Evolutionary conservation across 2,888 invertebrate genomes (phyloP).

Genomic region (Drosophila seclusa): DNA sequence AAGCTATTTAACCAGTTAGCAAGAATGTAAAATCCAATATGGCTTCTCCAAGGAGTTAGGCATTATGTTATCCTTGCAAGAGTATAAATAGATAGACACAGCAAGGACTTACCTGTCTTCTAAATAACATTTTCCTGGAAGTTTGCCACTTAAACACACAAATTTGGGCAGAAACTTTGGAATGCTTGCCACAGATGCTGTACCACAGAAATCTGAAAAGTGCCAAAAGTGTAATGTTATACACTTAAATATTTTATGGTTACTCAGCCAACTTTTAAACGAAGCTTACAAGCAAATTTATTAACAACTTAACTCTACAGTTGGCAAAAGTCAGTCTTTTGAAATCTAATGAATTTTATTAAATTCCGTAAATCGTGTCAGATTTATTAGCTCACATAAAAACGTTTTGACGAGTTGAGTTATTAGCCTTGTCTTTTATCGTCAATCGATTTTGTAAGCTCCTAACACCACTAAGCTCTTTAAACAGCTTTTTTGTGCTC

Average conservation of each 20-base stretch:
- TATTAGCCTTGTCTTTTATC: not conserved
- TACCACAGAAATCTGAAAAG: constrained; percentile 1
- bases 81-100: not conserved
- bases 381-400: constrained; percentile 3
- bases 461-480: constrained; percentile 6
- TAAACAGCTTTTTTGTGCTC: constrained; percentile 19
- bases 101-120: not conserved
- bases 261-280: not conserved
- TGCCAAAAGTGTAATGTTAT: not conserved
- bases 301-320: not conserved
- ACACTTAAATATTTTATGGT: constrained; percentile 1
- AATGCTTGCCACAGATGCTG: not conserved
- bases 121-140: not conserved
- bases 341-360: constrained; percentile 1
- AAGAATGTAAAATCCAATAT: not conserved
- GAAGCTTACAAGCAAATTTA: not conserved
- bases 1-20: not conserved
- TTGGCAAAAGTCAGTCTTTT: not conserved
- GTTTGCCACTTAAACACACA: constrained; percentile 1
- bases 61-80: not conserved
- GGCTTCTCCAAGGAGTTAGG: not conserved
- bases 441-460: constrained; percentile 10
- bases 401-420: constrained; percentile 3
- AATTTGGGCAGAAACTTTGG: not conserved
- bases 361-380: not conserved